A percentile compares a stretch with the other conserved stretches of the same genome.
Conservation (phyloP, 2,113 vertebrate species). For the Tympanuchus pallidicinctus region DNA sequence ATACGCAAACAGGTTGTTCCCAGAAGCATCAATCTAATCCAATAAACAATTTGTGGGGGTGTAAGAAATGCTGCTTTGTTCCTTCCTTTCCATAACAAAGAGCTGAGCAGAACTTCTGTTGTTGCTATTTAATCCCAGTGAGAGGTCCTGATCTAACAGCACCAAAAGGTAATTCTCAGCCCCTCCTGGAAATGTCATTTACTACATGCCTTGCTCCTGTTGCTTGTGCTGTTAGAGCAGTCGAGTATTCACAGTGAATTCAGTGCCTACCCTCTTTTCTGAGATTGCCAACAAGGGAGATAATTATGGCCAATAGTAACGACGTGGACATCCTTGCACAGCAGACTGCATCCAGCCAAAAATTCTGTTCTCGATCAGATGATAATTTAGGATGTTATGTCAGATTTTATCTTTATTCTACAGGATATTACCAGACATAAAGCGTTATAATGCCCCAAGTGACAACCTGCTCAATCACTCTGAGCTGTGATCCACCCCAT, state of each 20-base stretch:
- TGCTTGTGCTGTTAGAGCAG: neutral
- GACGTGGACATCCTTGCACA: rapidly evolving
- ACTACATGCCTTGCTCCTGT: neutral
- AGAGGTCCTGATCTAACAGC: neutral
- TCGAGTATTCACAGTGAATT: neutral
- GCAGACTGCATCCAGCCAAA: neutral
- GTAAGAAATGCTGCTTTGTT: neutral
- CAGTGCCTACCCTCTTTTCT: neutral
- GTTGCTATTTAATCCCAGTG: neutral
- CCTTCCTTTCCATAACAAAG: neutral
- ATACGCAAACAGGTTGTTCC: conserved; percentile 60
- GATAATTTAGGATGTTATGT: neutral
- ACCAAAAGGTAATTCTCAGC: neutral
- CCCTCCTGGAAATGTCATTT: neutral
- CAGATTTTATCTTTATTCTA: conserved; percentile 9
- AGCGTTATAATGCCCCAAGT: neutral
- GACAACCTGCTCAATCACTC: neutral
- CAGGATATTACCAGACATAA: neutral
- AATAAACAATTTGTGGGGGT: conserved; percentile 38
- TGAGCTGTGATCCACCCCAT: neutral
- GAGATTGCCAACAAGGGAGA: neutral
- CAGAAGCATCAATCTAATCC: conserved; percentile 26
- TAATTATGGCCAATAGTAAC: neutral
- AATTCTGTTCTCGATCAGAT: neutral
- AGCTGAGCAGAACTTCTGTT: neutral